Evolutionary conservation across 2,113 vertebrate genomes (phyloP), one percentile per base, ranked within the genome.

Genomic region (Trichechus manatus): DNA sequence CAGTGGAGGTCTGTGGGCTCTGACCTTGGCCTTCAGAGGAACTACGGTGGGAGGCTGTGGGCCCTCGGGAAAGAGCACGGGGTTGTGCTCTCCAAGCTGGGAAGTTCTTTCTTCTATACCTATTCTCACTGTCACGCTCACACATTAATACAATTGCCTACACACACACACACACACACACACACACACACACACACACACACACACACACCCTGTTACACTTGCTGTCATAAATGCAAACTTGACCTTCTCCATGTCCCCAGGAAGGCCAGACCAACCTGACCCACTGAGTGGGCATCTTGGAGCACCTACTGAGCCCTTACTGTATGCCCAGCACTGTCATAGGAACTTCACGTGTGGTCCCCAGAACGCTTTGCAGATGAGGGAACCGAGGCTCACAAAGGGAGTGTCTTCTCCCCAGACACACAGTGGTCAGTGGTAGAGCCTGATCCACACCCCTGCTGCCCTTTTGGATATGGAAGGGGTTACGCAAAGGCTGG

Each of bases 141-240:
- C 6, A 31, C 3, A 84, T 63, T 39, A 27, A 19, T n/a, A 15
- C 15, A 42, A n/a, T 1, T 72, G 11, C 6, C 17, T 39, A 20
- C 29, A 33, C 13, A 23, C 31, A 44, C 1, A 36, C n/a, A 29
- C 81, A 44, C 6, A 33, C 44, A 63, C 50, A 86, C 36, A 80
- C 39, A 77, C 23, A 79, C 27, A 36, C 39, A 53, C 97, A 97
- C 97, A 47, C 39, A 33, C 50, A 42, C 20, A 22, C 87, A 36
- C 17, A 20, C 77, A 11, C 84, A 89, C 9, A 42, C 4, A 70
- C 17, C 6, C 20, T 56, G 53, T 56, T 15, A 15, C 1, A 20
- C 5, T 17, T 9, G 8, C 36, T 83, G 17, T 44, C 42, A 29
- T 39, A 17, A 77, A 27, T 15, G 29, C 56, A 68, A 84, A 22